These are phyloP conservation scores for Synaphobranchus kaupii DNA, from an alignment of 2,797 vertebrate genomes.

Conservation along the genomic window DNA sequence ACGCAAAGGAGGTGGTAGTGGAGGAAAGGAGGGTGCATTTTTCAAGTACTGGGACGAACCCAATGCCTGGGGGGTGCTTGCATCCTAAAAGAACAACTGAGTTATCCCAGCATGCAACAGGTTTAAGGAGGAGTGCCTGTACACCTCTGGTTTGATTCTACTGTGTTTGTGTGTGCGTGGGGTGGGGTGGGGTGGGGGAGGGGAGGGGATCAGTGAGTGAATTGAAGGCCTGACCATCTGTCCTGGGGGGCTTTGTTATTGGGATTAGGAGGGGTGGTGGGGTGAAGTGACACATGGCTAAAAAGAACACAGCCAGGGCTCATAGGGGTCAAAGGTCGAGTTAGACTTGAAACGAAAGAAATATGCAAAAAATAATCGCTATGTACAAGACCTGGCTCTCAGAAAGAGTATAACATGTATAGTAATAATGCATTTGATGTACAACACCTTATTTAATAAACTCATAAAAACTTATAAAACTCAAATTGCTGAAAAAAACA, in stretches of 20 bases:
- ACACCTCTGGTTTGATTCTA: background rate
- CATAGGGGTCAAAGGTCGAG: slow-evolving; percentile 24
- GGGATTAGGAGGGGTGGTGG: slow-evolving; percentile 6
- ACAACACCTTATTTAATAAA: background rate
- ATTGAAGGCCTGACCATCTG: slow-evolving; percentile 35
- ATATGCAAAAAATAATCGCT: background rate
- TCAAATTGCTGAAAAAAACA: background rate
- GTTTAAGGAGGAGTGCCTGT: too few species aligned
- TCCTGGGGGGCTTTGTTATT: slow-evolving; percentile 14
- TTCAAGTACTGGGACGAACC: too few species aligned
- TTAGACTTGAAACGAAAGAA: slow-evolving; percentile 6
- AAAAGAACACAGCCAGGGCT: background rate
- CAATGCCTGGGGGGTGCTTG: too few species aligned
- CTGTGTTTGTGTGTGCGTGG: background rate
- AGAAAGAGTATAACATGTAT: background rate
- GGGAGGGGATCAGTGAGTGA: slow-evolving; percentile 19
- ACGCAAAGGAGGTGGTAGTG: too few species aligned
- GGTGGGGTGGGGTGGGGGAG: background rate
- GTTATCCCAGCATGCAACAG: background rate
- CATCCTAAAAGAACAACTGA: background rate
- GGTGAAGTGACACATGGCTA: background rate
- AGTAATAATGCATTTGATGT: background rate
- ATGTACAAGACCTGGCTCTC: background rate
- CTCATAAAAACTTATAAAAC: background rate
- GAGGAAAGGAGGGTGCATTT: too few species aligned